Evolutionary conservation across 2,888 invertebrate genomes (phyloP), one percentile per base, ranked within the genome.

Genomic region (Andricus quercusramuli): DNA sequence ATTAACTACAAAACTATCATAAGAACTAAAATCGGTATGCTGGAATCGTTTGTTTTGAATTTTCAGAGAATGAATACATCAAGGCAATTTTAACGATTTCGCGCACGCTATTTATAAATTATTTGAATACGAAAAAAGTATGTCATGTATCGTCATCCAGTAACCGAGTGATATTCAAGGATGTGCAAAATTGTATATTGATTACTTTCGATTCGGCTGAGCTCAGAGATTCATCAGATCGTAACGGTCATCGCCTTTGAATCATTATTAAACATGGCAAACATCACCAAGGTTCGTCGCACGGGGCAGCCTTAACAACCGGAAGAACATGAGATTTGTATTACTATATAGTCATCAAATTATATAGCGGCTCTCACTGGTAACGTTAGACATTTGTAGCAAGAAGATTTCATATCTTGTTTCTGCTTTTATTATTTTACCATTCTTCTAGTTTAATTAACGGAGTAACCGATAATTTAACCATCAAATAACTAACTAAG

Each of bases 181-280:
- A 62, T 62, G 22, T 13, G 22, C 11, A 62, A 62, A 62, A 22
- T 22, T 22, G 9, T 13, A 62, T 59, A 62, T 62, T 66, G 13
- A 66, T 66, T n/a, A 66, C 66, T 66, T 66, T 37, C 32, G 37
- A 37, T 66, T 37, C 9, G 17, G 13, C 59, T 62, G 32, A 66
- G 37, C 41, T 62, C 20, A 66, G n/a, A 67, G 29, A 37, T 67
- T 67, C 41, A 22, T 41, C 37, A 67, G n/a, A 67, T 67, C n/a
- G 41, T 22, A 67, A 44, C 67, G 67, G 67, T 67, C 67, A 67
- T 67, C 44, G 67, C 41, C 67, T 67, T 44, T 22, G 22, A 67
- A 67, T 41, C 44, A 44, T 67, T 44, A 44, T 67, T 22, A 66
- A 37, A 44, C 20, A 44, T 44, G 44, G 41, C 41, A 67, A 67